Base-by-base conservation (phyloP, 2,113 vertebrate genomes). In the Thalassarche chlororhynchos region DNA sequence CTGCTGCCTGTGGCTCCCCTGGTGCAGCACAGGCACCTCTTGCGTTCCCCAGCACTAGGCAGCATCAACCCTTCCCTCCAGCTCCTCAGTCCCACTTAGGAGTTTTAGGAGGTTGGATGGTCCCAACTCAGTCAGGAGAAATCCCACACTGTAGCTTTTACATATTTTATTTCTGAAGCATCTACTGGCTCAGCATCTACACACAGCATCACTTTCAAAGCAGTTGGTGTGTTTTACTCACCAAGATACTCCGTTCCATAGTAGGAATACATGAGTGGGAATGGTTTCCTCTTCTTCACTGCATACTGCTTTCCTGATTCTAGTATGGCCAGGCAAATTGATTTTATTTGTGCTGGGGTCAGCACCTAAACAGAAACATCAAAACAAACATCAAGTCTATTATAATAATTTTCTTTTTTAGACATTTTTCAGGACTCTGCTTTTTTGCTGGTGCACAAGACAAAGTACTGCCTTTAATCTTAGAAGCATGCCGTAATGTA, bases 241-340 rank as follows among this genome's bases (percentile, higher is more conserved):
- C 99, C 99, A 18, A 99, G 98, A 81, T 99, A 99, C 86, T 99
- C 99, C 1, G 99, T 99, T 78, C 98, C 99, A 77, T 99, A 99
- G 94, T 99, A 99, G 23, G 99, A 99, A 94, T 99, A 99, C 99
- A 99, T 99, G 76, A 99, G 98, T 4, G 99, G 98, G 78, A 99
- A 98, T 1, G 99, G 99, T 93, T 99, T 99, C 55, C 98, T 98
- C 97, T 99, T 99, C 97, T 98, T 99, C 83, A 96, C 93, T 77
- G 99, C 98, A 64, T 99, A 99, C 82, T 99, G 99, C 94, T 99
- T 99, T 69, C 99, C 99, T n/a, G 99, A 99, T 93, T 99, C 99
- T 31, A 99, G 98, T 96, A 99, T 99, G 38, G 99, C 99, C 95
- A 98, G 98, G 91, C 99, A 99, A 95, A 99, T 98, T 24, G 98